Percentiles rank a stretch among this genome's conserved stretches.
phyloP scores from a whole-genome alignment of 2,797 vertebrate species.

The Melanotaenia pygmaea region DNA sequence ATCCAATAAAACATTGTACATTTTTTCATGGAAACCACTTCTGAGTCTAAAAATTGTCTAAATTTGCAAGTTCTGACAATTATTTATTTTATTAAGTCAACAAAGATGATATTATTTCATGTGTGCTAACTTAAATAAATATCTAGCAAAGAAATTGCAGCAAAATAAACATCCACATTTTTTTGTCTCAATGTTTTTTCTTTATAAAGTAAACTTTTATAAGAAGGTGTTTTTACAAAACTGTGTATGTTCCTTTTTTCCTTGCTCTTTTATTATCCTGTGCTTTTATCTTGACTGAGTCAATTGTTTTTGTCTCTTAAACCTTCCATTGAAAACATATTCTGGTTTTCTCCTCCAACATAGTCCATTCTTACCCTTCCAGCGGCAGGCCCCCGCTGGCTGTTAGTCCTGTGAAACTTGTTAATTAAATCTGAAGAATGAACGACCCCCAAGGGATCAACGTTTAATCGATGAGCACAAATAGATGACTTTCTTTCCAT shows the following conservation, averaged over 20 bases:
- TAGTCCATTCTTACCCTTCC: slow-evolving; percentile 25
- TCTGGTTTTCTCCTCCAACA: slow-evolving; percentile 5
- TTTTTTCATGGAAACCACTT: no score
- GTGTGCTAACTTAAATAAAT: no score
- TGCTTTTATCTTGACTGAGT: slow-evolving; percentile 13
- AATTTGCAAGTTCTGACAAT: no score
- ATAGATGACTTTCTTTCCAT: slow-evolving; percentile 70
- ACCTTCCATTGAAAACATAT: slow-evolving; percentile 38
- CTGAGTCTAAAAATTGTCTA: no score
- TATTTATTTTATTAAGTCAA: no score
- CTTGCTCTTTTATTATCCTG: slow-evolving; percentile 13
- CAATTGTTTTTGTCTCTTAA: slow-evolving; percentile 34
- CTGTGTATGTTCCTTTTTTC: background rate
- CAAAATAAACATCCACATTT: background rate
- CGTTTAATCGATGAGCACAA: slow-evolving; percentile 76
- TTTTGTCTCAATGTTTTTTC: background rate
- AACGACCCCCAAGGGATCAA: slow-evolving; percentile 60
- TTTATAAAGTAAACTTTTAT: background rate
- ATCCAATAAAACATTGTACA: no score
- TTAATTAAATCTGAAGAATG: slow-evolving; percentile 76
- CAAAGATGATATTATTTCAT: no score
- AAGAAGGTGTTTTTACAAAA: background rate
- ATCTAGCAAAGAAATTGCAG: no score
- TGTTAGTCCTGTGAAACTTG: slow-evolving; percentile 64
- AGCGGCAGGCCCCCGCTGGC: slow-evolving; percentile 58